These are phyloP conservation scores for Muricea muricata DNA, from an alignment of 92 coral and sea anemone genomes.

Conservation along the genomic window DNA sequence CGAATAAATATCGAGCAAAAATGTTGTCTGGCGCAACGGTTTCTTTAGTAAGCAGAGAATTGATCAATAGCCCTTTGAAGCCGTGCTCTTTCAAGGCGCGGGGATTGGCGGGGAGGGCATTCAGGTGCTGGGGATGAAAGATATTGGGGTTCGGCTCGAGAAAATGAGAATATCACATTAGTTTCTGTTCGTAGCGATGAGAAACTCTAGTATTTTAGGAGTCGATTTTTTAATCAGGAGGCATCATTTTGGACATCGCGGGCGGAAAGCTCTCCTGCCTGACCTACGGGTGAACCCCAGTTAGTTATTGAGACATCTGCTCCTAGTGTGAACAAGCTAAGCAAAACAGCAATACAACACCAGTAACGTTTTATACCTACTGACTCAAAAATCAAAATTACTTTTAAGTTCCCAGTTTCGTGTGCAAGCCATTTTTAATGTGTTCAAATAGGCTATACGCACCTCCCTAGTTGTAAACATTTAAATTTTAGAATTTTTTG, in stretches of 20 bases:
- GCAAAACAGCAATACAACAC: no score
- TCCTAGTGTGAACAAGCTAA: no score
- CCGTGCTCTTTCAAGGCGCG: neutral
- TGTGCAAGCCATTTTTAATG: no score
- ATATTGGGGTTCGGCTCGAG: neutral
- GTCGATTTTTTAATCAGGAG: neutral
- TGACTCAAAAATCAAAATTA: no score
- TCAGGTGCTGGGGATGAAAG: neutral
- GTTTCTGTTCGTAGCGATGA: neutral
- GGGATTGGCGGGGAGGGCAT: constrained; percentile 1
- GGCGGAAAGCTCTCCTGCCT: neutral
- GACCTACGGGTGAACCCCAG: no score
- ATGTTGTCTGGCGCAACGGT: neutral
- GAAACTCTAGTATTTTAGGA: neutral
- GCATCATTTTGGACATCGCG: neutral
- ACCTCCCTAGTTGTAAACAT: no score
- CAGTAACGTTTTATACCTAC: no score
- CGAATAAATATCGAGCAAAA: neutral
- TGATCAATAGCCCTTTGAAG: neutral
- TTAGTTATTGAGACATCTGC: no score
- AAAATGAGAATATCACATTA: neutral
- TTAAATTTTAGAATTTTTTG: no score
- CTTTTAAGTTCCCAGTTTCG: no score
- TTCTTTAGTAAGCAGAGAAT: neutral
- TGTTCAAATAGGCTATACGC: no score